Conservation (phyloP, 2,113 vertebrate species). For the Chionomys nivalis region DNA sequence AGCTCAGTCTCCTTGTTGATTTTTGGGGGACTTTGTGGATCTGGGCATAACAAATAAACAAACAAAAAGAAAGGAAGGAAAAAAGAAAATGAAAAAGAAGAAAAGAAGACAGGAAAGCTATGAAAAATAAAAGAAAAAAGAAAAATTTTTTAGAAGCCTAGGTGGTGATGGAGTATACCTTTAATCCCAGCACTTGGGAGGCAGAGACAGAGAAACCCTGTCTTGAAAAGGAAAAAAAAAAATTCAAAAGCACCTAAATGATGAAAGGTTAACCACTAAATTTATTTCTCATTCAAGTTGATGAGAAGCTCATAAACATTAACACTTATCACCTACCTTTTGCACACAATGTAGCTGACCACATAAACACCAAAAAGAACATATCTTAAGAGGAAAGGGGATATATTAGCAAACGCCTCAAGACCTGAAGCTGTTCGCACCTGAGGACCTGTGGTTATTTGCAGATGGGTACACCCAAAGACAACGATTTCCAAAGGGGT, state of each 20-base stretch:
- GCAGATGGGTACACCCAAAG: not conserved
- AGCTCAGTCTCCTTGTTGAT: no score
- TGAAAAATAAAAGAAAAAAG: not conserved
- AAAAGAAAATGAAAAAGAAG: not conserved
- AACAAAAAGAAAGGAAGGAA: no score
- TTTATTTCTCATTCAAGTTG: slow-evolving; percentile 34
- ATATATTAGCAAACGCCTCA: not conserved
- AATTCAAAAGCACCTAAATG: not conserved
- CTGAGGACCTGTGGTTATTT: not conserved
- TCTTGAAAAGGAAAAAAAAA: not conserved
- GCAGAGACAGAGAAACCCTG: not conserved
- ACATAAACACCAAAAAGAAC: slow-evolving; percentile 6
- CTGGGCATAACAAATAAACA: not conserved
- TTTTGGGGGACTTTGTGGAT: no score
- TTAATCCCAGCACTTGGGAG: not conserved
- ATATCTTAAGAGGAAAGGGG: not conserved
- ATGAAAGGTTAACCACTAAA: not conserved
- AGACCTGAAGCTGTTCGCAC: not conserved
- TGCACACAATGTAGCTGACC: not conserved
- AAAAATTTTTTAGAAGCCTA: not conserved
- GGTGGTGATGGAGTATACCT: not conserved
- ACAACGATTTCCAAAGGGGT: not conserved
- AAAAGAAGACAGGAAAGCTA: not conserved
- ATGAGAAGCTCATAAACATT: not conserved
- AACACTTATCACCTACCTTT: not conserved